Conservation (phyloP, 2,797 vertebrate species). For the Apogon hyalosoma region DNA sequence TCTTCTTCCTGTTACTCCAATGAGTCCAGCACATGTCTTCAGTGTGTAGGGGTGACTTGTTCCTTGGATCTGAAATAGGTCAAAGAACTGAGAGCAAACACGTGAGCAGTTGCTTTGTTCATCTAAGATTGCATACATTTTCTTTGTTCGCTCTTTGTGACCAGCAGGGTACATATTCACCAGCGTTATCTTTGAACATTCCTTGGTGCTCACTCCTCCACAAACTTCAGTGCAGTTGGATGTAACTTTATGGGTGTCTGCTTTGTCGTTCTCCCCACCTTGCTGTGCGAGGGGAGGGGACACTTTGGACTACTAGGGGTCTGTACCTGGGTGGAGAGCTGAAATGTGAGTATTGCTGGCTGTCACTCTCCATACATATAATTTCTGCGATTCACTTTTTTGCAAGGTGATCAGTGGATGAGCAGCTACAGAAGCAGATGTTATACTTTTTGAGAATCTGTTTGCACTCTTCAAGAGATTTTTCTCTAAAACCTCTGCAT, state of each 20-base stretch:
- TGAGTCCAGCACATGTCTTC: too few species aligned
- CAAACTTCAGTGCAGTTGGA: background rate
- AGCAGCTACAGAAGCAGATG: slow-evolving; percentile 4
- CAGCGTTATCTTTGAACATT: slow-evolving; percentile 1
- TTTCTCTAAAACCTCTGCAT: slow-evolving; percentile 2
- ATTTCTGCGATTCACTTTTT: background rate
- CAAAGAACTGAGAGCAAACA: too few species aligned
- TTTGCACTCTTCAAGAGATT: slow-evolving; percentile 3
- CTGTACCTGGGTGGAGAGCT: slow-evolving; percentile 1
- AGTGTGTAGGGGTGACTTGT: too few species aligned
- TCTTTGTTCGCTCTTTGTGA: too few species aligned
- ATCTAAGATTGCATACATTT: too few species aligned
- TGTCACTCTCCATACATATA: background rate
- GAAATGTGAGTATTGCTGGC: slow-evolving; percentile 1
- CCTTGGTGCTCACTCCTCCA: background rate
- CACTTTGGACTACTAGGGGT: background rate
- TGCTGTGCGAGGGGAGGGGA: background rate
- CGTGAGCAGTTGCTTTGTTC: too few species aligned
- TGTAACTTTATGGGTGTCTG: background rate
- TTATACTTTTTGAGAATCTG: slow-evolving; percentile 2
- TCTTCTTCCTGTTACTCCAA: too few species aligned
- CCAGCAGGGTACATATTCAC: background rate
- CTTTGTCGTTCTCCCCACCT: background rate
- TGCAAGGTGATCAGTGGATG: background rate
- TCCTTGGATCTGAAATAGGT: too few species aligned